Evolutionary conservation across 2,797 vertebrate species (phyloP), one percentile per base, ranked within the genome.

Genomic region (Argyrosomus regius): DNA sequence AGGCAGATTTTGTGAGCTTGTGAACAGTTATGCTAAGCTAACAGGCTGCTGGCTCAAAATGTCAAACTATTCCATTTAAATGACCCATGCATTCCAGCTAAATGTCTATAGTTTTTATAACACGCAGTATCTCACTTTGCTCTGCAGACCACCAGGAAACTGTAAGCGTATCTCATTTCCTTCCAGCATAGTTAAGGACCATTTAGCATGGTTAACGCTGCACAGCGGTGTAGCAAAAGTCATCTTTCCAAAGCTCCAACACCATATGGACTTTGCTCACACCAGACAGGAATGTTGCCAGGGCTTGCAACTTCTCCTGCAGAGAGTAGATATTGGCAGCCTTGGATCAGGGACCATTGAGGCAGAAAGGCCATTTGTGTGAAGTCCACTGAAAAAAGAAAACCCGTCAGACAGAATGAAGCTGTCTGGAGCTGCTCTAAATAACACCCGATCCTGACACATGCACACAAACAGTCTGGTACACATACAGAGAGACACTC

Each of bases 281-380:
- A 58, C 8, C 54, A 69, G 67, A 68, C 83, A 78, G 64, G 61
- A 61, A 22, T 41, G 41, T 58, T 66, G 58, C 39, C 49, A 67
- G 14, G 20, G 57, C 26, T 20, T 39, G 59, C 12, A 50, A 17
- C 62, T 24, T 57, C 56, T 62, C 57, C 74, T 45, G 63, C 56
- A n/a, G 63, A 60, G n/a, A 50, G 68, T 24, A 56, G 41, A 68
- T 67, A 64, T 35, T 77, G 66, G 76, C 22, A 78, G 62, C 65
- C 24, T 11, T 59, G 64, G 59, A 82, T 77, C 28, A 24, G 20
- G 39, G 57, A 54, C 59, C 49, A 24, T 0, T 22, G 78, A 78
- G 41, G 52, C 70, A 78, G 53, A 77, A 49, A 81, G 52, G 26
- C 74, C 70, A 67, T 88, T 81, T 52, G 52, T 77, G 64, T 75